A percentile compares a stretch with the other conserved stretches of the same genome.
phyloP scores from a whole-genome alignment of 2,113 vertebrate species.

The Bucco capensis region DNA sequence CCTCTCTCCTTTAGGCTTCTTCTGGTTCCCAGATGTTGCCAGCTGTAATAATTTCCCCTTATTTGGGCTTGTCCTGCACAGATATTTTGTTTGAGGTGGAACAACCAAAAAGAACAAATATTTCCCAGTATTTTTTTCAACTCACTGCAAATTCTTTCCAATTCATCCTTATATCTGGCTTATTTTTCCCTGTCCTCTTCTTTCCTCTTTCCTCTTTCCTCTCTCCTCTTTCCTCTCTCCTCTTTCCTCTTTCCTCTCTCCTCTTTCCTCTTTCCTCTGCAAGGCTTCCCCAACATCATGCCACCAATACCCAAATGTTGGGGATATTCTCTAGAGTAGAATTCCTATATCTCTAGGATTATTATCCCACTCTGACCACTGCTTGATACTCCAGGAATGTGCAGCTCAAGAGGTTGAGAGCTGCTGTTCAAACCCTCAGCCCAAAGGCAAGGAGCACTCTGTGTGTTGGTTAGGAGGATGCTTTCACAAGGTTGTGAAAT shows the following conservation, averaged over 20 bases:
- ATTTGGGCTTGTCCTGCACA: not conserved
- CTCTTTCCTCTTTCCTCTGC: not conserved
- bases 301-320: not conserved
- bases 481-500: not conserved
- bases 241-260: not conserved
- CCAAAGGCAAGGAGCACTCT: not conserved
- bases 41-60: not conserved
- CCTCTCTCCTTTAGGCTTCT: not conserved
- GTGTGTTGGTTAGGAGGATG: not conserved
- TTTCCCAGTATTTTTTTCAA: not conserved
- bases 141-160: not conserved
- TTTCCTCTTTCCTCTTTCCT: not conserved
- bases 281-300: not conserved
- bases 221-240: not conserved
- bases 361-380: not conserved
- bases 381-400: not conserved
- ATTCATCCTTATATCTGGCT: not conserved
- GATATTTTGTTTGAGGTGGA: not conserved
- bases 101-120: not conserved
- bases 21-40: not conserved
- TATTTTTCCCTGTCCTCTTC: not conserved
- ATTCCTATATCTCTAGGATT: not conserved
- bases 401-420: accelerated
- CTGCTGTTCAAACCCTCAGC: not conserved
- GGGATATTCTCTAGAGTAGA: not conserved